phyloP scores from a whole-genome alignment of 2,113 vertebrate genomes.

The Corvus moneduloides region DNA sequence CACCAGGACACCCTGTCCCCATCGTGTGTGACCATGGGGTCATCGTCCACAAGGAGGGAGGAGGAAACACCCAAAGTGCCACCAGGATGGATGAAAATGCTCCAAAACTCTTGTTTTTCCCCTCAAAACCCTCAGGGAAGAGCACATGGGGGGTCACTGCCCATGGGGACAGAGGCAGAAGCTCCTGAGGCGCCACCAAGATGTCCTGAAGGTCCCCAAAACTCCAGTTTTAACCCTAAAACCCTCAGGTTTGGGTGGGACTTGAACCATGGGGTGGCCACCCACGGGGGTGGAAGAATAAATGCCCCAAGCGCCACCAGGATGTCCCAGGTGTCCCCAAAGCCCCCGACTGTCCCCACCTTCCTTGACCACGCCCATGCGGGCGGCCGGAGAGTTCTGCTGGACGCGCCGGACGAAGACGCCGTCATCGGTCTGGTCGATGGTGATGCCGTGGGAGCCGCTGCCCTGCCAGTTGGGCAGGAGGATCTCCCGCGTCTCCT shows the following conservation, averaged over 20 bases:
- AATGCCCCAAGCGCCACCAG: background rate
- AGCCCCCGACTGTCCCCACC: conserved; percentile 51
- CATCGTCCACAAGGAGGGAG: fast-evolving
- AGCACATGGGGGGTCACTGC: background rate
- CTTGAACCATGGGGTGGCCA: fast-evolving
- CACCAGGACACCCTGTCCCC: background rate
- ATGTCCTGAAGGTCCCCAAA: background rate
- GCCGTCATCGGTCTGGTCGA: conserved; percentile 83
- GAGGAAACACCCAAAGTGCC: background rate
- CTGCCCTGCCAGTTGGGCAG: conserved; percentile 90
- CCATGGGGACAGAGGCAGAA: background rate
- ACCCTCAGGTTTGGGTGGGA: background rate
- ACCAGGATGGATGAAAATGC: background rate
- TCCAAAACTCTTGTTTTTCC: background rate
- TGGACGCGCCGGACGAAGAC: conserved; percentile 87
- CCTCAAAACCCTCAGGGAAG: background rate
- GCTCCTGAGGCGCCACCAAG: background rate
- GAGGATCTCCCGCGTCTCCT: conserved; percentile 87
- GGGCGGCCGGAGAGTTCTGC: conserved; percentile 86
- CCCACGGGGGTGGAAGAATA: background rate
- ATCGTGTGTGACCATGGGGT: background rate
- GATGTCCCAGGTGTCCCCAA: background rate
- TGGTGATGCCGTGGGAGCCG: conserved; percentile 88
- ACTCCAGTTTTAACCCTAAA: background rate
- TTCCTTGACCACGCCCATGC: conserved; percentile 87